Conservation (phyloP, 2,888 invertebrate genomes). For the Drosophila gaucha region DNA sequence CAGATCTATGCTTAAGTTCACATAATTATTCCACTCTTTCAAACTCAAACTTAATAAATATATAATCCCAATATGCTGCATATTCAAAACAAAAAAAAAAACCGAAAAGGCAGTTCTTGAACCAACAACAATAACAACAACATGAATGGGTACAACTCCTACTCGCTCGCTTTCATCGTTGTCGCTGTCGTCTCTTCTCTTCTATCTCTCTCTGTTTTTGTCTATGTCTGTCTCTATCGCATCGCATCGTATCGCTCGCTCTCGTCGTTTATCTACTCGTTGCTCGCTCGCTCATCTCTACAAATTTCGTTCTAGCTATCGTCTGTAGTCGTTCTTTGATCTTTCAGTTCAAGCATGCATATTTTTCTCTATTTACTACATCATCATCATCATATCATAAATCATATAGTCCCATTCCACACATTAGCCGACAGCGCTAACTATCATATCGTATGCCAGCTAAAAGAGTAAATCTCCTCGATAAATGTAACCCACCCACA, state of each 20-base stretch:
- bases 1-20: slow-evolving; percentile 63
- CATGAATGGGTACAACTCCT: slow-evolving; percentile 28
- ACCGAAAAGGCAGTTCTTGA: slow-evolving; percentile 10
- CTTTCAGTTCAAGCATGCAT: slow-evolving; percentile 51
- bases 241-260: slow-evolving; percentile 36
- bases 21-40: slow-evolving; percentile 56
- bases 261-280: slow-evolving; percentile 35
- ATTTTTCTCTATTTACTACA: slow-evolving; percentile 1
- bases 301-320: slow-evolving; percentile 59
- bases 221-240: slow-evolving; percentile 29
- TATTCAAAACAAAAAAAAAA: slow-evolving; percentile 26
- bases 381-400: slow-evolving; percentile 20
- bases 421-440: slow-evolving; percentile 35
- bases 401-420: slow-evolving; percentile 10
- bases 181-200: slow-evolving; percentile 50
- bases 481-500: slow-evolving; percentile 71
- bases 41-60: slow-evolving; percentile 59
- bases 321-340: slow-evolving; percentile 44
- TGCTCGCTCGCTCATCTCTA: slow-evolving; percentile 52
- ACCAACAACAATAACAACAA: slow-evolving; percentile 20
- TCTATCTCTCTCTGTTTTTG: slow-evolving; percentile 30
- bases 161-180: slow-evolving; percentile 41
- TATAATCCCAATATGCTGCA: slow-evolving; percentile 63
- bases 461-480: slow-evolving; percentile 40
- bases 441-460: slow-evolving; percentile 42